Evolutionary conservation across 1,140 invertebrate species (phyloP), one percentile per base, ranked within the genome.

Genomic region (Mactra quadrangularis): DNA sequence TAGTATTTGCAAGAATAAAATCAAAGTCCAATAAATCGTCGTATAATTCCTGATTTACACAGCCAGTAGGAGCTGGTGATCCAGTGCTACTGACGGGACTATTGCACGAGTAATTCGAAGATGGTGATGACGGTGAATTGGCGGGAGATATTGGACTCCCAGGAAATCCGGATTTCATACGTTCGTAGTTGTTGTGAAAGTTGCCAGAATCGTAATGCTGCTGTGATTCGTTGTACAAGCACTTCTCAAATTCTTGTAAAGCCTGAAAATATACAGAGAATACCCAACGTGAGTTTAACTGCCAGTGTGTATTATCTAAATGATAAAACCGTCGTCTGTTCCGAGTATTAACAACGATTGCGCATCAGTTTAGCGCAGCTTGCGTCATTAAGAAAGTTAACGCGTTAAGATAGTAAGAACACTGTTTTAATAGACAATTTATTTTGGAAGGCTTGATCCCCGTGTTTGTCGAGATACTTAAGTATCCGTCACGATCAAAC

Each of bases 11-110:
- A 11, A 93, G 86, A 84, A 93, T 93, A 72, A 92, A 93, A 76
- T 93, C 92, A 41, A 92, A 87, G 72, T 93, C 92, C 22, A 93
- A 79, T 13, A 93, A 85, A 45, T 92, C 90, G 29, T 93, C 92
- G 52, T 90, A 91, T 3, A 66, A 60, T 77, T 47, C 70, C 38
- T 70, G 62, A 33, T 77, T 84, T 13, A 60, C 59, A 29, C 41
- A 77, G 22, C n/a, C 22, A 47, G 52, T 45, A 25, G 27, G 19
- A 9, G 31, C 33, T 77, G 57, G 57, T 41, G 25, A 60, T 31
- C 29, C 60, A 29, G 11, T 64, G 72, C 60, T 83, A 22, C 13
- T 27, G 29, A 62, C 45, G 22, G 59, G 31, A 31, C 62, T 71
- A 66, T 75, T 74, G 76, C 60, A 81, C 25, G 85, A 79, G 38